Percentiles rank a stretch among this genome's conserved stretches.
phyloP scores from a whole-genome alignment of 2,113 vertebrate species.

The Thymallus thymallus region DNA sequence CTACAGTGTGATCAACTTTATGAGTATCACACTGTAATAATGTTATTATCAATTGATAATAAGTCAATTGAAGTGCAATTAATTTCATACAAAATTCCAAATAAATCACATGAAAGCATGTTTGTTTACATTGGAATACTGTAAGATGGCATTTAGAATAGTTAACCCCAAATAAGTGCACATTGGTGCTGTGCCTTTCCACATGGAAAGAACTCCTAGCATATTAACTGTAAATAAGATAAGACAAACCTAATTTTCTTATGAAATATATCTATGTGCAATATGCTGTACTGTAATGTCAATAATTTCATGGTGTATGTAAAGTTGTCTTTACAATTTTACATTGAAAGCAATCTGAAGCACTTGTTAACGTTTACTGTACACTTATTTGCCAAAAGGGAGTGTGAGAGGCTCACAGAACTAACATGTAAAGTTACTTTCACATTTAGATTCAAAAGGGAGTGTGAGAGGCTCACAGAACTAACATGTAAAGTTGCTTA shows the following conservation, averaged over 20 bases:
- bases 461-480: slow-evolving; percentile 3
- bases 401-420: not conserved
- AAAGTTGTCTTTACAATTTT: slow-evolving; percentile 30
- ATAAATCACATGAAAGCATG: slow-evolving; percentile 47
- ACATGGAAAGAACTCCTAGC: slow-evolving; percentile 21
- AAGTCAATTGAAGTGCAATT: slow-evolving; percentile 48
- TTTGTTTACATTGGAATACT: slow-evolving; percentile 20
- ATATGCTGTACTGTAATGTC: slow-evolving; percentile 48
- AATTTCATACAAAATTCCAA: slow-evolving; percentile 61
- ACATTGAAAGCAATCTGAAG: slow-evolving; percentile 35
- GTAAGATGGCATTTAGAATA: not conserved
- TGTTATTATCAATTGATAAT: slow-evolving; percentile 25
- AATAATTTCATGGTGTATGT: slow-evolving; percentile 38
- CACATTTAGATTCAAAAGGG: no score
- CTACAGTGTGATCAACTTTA: slow-evolving; percentile 3
- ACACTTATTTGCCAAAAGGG: slow-evolving; percentile 3
- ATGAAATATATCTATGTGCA: slow-evolving; percentile 44
- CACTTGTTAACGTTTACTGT: slow-evolving; percentile 16
- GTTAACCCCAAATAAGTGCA: slow-evolving; percentile 13
- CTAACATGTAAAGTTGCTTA: slow-evolving; percentile 6
- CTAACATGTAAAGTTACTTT: slow-evolving; percentile 5
- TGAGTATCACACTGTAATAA: slow-evolving; percentile 1
- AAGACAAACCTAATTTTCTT: slow-evolving; percentile 11
- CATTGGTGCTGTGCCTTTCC: slow-evolving; percentile 27
- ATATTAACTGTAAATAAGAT: slow-evolving; percentile 60